Percentiles rank a stretch among this genome's conserved stretches.
Evolutionary conservation across 2,888 invertebrate genomes (phyloP).

Genomic region (Ceraclea dissimilis): DNA sequence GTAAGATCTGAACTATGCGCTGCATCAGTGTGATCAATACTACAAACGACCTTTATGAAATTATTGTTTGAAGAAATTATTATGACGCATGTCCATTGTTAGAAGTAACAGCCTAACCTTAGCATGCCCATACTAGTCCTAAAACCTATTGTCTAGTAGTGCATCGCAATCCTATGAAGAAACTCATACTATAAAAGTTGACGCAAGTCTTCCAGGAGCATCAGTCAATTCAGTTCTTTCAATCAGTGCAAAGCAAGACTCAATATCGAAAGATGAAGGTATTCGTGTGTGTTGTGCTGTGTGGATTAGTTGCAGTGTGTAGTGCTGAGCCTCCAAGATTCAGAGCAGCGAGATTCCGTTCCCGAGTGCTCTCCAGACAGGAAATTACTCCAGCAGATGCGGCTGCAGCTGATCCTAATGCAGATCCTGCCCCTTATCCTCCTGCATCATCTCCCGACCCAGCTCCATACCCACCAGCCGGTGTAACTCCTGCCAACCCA

Average conservation of each 20-base stretch:
- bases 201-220: background rate
- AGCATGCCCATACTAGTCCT: background rate
- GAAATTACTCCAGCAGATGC: slow-evolving; percentile 14
- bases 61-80: background rate
- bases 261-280: slow-evolving; percentile 19
- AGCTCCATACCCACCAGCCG: slow-evolving; percentile 34
- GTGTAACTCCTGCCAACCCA: slow-evolving; percentile 41
- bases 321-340: slow-evolving; percentile 13
- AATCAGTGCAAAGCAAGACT: background rate
- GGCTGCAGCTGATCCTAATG: slow-evolving; percentile 7
- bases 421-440: slow-evolving; percentile 28
- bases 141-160: background rate
- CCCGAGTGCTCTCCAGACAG: slow-evolving; percentile 19
- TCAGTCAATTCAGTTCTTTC: slow-evolving; percentile 2
- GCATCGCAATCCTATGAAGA: background rate
- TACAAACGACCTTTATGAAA: background rate
- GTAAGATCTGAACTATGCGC: too few relatives aligned
- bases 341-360: slow-evolving; percentile 12
- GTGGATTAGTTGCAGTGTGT: slow-evolving; percentile 2
- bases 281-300: slow-evolving; percentile 14
- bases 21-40: background rate
- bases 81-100: background rate
- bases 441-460: slow-evolving; percentile 7
- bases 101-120: background rate
- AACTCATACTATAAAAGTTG: slow-evolving; percentile 6